Evolutionary conservation across 2,888 invertebrate genomes (phyloP), one percentile per base, ranked within the genome.

Genomic region (Cordilura impudica): DNA sequence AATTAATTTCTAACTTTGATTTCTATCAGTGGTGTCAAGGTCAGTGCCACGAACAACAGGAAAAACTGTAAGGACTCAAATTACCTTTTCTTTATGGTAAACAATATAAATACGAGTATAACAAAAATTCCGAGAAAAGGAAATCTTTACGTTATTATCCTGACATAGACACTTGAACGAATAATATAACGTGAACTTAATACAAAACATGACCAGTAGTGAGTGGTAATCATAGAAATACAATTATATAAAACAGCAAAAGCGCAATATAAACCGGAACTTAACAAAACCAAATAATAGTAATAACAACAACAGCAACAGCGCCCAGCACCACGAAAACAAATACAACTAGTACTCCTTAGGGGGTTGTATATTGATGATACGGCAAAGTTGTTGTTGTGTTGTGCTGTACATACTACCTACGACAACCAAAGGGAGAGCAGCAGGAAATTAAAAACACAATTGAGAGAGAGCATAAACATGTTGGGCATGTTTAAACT

Each of bases 81-180:
- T 79, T 79, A 74, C 66, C 74, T 54, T 61, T 43, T 66, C 18
- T 58, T 16, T 61, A 58, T 66, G 66, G 19, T 49, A 26, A 71
- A 43, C 65, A 66, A 53, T 56, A 61, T 19, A 31, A 58, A 53
- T 26, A 60, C n/a, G n/a, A n/a, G n/a, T n/a, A 21, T 43, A 66
- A 72, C 21, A 35, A 60, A 60, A 72, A 66, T 47, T 69, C 23
- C 53, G 47, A 70, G 53, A 70, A n/a, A n/a, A 78, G 69, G 66
- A 79, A 79, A 67, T 74, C 74, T 74, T 78, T 66, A 74, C 71
- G 61, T 74, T 56, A 71, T 78, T 79, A 74, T 79, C 70, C 61
- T 74, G 61, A 43, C 71, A 54, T 45, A 53, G 73, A 73, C 65
- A 31, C 19, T 2, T 2, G 26, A 8, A 61, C 47, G 26, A 10